phyloP scores from a whole-genome alignment of 2,888 invertebrate species.

The Pseudoips prasinana region DNA sequence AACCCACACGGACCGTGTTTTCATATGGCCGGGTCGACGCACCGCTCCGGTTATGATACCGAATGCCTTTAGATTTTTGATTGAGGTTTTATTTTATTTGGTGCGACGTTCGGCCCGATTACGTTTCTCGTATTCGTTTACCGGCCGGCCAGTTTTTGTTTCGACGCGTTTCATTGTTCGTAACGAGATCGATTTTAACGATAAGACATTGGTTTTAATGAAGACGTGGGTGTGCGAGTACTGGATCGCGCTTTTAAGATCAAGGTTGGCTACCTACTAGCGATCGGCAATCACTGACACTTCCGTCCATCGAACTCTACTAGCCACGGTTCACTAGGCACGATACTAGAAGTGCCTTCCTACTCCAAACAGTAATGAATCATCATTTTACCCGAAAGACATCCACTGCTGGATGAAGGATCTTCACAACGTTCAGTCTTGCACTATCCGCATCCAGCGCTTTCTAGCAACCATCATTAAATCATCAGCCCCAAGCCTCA shows the following conservation, averaged over 20 bases:
- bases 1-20: conserved; percentile 67
- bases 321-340: conserved; percentile 7
- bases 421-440: too few relatives aligned
- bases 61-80: conserved; percentile 77
- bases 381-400: too few relatives aligned
- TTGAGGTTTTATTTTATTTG: conserved; percentile 79
- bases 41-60: conserved; percentile 74
- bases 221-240: conserved; percentile 71
- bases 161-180: conserved; percentile 76
- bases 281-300: conserved; percentile 22
- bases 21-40: conserved; percentile 73
- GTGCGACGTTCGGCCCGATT: conserved; percentile 71
- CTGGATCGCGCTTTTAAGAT: conserved; percentile 42
- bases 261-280: conserved; percentile 19
- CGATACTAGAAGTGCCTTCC: too few relatives aligned
- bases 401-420: too few relatives aligned
- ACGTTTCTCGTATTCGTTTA: conserved; percentile 77
- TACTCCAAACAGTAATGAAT: too few relatives aligned
- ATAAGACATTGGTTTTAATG: conserved; percentile 71
- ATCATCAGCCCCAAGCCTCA: too few relatives aligned
- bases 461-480: too few relatives aligned
- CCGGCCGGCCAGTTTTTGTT: conserved; percentile 74
- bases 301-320: conserved; percentile 16
- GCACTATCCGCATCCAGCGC: too few relatives aligned
- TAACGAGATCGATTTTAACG: conserved; percentile 76